Evolutionary conservation across 2,888 invertebrate genomes (phyloP), one percentile per base, ranked within the genome.

Genomic region (Tribolium freemani): DNA sequence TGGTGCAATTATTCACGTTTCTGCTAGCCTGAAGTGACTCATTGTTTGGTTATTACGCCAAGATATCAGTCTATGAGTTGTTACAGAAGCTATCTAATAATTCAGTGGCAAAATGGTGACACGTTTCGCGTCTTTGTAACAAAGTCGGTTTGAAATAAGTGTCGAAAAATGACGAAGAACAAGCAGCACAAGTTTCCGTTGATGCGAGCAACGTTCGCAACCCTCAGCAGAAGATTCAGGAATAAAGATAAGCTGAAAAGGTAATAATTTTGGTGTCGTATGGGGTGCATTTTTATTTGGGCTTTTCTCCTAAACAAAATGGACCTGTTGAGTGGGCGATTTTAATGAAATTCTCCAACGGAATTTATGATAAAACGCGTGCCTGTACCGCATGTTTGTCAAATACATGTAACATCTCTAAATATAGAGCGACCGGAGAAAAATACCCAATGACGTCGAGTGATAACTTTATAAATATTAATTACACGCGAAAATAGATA

Each of bases 181-280:
- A 88, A 88, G 81, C 88, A 88, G 79, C 87, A 87, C 75, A 86
- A 87, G 75, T 87, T 88, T 77, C 88, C 89, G 8, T 82, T 89
- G 58, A 53, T 69, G 44, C 85, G 88, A 78, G 87, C 83, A 26
- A 85, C 89, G 58, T 88, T 89, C 80, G 88, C 88, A 70, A 88
- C 88, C 6, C 82, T 89, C 73, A 88, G 89, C 79, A 85, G 87
- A 71, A 86, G 88, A 74, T 87, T 89, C 77, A 83, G 81, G 77
- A 84, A 88, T 79, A 88, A 88, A 83, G 88, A 88, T 80, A 87
- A 88, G 77, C 83, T 87, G 74, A 88, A 87, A 87, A 89, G 89
- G 89, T 89, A 88, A 78, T 60, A 46, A 69, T 50, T 56, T 74
- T 57, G 58, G 57, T 69, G 11, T 58, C 67, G 69, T 66, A n/a